Percentiles rank a stretch among this genome's conserved stretches.
phyloP scores from a whole-genome alignment of 2,113 vertebrate genomes.

The Thamnophis sirtalis region DNA sequence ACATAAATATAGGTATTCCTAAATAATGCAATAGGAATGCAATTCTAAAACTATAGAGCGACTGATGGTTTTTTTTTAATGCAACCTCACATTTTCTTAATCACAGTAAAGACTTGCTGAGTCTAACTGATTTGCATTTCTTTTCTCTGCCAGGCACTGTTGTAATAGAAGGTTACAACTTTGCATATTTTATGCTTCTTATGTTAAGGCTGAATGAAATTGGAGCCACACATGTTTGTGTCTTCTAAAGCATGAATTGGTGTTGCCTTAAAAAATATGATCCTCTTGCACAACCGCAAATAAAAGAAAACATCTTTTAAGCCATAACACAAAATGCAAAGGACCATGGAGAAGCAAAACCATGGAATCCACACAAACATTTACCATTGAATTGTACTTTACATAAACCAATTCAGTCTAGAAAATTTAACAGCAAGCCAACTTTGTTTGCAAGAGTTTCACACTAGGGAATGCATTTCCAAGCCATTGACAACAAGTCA shows the following conservation, averaged over 20 bases:
- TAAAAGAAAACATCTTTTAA: conserved; percentile 40
- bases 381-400: not conserved
- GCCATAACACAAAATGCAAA: conserved; percentile 28
- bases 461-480: conserved; percentile 6
- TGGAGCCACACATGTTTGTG: conserved; percentile 22
- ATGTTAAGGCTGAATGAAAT: conserved; percentile 11
- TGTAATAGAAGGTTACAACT: not conserved
- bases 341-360: conserved; percentile 18
- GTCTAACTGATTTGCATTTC: not conserved
- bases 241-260: conserved; percentile 30
- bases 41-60: not conserved
- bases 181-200: not conserved
- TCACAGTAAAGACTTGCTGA: not conserved
- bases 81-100: not conserved
- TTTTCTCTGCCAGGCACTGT: not conserved
- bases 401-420: not conserved
- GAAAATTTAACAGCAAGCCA: conserved; percentile 17
- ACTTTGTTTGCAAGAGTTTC: conserved; percentile 10
- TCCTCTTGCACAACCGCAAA: conserved; percentile 16
- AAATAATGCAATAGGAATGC: not conserved
- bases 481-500: conserved; percentile 22
- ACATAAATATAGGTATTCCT: not conserved
- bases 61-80: not conserved
- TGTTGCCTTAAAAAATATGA: conserved; percentile 38
- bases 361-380: not conserved